Conservation (phyloP, 2,888 invertebrate species). For the Eurois occulta region DNA sequence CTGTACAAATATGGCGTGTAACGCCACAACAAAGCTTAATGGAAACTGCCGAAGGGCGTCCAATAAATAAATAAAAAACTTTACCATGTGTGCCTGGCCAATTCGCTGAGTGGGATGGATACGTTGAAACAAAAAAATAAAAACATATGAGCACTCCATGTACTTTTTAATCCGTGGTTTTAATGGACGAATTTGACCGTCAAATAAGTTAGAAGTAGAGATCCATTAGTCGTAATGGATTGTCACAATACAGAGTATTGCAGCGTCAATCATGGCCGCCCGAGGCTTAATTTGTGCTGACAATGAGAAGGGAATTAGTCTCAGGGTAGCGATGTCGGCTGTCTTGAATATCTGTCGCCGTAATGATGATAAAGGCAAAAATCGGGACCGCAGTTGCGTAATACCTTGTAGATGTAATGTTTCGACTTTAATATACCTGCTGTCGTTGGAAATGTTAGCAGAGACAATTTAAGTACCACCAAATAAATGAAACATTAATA, state of each 20-base stretch:
- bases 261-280: slow-evolving; percentile 75
- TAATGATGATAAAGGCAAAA: slow-evolving; percentile 51
- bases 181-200: slow-evolving; percentile 65
- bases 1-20: slow-evolving; percentile 36
- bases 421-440: neutral
- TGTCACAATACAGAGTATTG: slow-evolving; percentile 74
- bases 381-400: slow-evolving; percentile 19
- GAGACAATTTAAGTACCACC: neutral
- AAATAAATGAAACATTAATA: neutral
- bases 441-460: neutral
- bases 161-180: slow-evolving; percentile 32
- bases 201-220: slow-evolving; percentile 68
- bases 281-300: slow-evolving; percentile 73
- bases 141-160: slow-evolving; percentile 15
- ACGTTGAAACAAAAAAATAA: slow-evolving; percentile 31
- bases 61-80: slow-evolving; percentile 21
- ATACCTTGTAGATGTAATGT: slow-evolving; percentile 9
- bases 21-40: slow-evolving; percentile 43
- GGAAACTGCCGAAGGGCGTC: slow-evolving; percentile 38
- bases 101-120: slow-evolving; percentile 24
- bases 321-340: slow-evolving; percentile 65
- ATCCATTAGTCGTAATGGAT: slow-evolving; percentile 80
- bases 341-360: slow-evolving; percentile 55
- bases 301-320: slow-evolving; percentile 74
- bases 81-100: slow-evolving; percentile 3